A percentile compares a stretch with the other conserved stretches of the same genome.
phyloP scores from a whole-genome alignment of 2,888 invertebrate species.

The Trichogramma dendrolimi region DNA sequence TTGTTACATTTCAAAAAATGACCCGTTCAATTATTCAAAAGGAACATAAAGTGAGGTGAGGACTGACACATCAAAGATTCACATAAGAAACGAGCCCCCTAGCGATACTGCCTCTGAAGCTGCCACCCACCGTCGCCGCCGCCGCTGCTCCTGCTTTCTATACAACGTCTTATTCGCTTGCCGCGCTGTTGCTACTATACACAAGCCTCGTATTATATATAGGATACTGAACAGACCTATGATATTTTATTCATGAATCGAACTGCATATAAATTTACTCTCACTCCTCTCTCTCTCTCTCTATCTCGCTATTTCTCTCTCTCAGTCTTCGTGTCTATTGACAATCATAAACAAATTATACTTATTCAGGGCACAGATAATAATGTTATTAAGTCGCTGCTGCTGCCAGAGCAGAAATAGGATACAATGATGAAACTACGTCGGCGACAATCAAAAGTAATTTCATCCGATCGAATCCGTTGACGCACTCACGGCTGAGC shows the following conservation, averaged over 20 bases:
- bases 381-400: too few relatives aligned
- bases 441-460: too few relatives aligned
- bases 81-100: slow-evolving; percentile 2
- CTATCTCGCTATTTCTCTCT: slow-evolving; percentile 10
- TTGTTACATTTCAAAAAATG: slow-evolving; percentile 12
- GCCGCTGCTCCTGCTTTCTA: too few relatives aligned
- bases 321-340: slow-evolving; percentile 1
- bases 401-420: too few relatives aligned
- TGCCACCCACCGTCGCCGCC: background rate
- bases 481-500: too few relatives aligned
- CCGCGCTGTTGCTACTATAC: too few relatives aligned
- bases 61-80: slow-evolving; percentile 21
- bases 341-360: slow-evolving; percentile 27
- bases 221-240: background rate
- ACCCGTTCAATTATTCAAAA: slow-evolving; percentile 19
- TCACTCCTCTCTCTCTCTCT: background rate
- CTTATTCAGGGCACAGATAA: slow-evolving; percentile 10
- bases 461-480: too few relatives aligned
- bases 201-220: too few relatives aligned
- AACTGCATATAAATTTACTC: slow-evolving; percentile 21
- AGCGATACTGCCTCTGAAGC: background rate
- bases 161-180: too few relatives aligned
- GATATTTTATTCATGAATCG: slow-evolving; percentile 24
- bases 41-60: background rate
- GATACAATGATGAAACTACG: too few relatives aligned